These are phyloP conservation scores for Diploptera punctata DNA, from an alignment of 2,888 invertebrate genomes.

Conservation along the genomic window DNA sequence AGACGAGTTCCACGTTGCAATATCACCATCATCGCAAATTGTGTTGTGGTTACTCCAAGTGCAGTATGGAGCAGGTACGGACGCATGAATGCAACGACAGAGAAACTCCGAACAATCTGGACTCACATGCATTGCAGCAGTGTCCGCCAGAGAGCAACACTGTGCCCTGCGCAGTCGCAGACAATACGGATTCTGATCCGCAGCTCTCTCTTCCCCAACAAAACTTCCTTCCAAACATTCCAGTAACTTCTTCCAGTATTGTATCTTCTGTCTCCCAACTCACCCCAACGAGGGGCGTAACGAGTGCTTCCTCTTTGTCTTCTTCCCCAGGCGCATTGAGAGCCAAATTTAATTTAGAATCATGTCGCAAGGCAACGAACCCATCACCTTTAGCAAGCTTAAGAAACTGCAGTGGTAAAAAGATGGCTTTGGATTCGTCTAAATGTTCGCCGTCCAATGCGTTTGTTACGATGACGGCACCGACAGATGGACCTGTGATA, in stretches of 20 bases:
- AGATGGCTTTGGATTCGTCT: conserved; percentile 28
- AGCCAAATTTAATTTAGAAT: conserved; percentile 64
- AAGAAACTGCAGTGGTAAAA: conserved; percentile 19
- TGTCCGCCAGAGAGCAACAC: not conserved
- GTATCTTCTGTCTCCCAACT: not conserved
- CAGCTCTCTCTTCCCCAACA: conserved; percentile 24
- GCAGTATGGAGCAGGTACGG: conserved; percentile 17
- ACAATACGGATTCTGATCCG: not conserved
- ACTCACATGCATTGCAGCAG: conserved; percentile 27
- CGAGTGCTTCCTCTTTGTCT: conserved; percentile 24
- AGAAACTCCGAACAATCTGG: conserved; percentile 35
- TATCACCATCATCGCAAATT: conserved; percentile 17
- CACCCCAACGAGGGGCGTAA: not conserved
- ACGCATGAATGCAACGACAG: conserved; percentile 30
- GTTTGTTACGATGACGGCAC: conserved; percentile 9
- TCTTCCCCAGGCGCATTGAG: conserved; percentile 57
- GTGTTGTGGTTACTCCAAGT: conserved; percentile 34
- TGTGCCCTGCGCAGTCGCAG: not conserved
- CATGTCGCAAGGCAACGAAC: conserved; percentile 45
- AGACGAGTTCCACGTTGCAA: not conserved
- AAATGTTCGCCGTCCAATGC: conserved; percentile 32
- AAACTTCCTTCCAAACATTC: conserved; percentile 58
- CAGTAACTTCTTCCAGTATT: conserved; percentile 47
- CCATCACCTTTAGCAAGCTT: conserved; percentile 30
- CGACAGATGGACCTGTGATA: not conserved